Conservation (phyloP, 1,140 invertebrate species). For the Cydia splendana region DNA sequence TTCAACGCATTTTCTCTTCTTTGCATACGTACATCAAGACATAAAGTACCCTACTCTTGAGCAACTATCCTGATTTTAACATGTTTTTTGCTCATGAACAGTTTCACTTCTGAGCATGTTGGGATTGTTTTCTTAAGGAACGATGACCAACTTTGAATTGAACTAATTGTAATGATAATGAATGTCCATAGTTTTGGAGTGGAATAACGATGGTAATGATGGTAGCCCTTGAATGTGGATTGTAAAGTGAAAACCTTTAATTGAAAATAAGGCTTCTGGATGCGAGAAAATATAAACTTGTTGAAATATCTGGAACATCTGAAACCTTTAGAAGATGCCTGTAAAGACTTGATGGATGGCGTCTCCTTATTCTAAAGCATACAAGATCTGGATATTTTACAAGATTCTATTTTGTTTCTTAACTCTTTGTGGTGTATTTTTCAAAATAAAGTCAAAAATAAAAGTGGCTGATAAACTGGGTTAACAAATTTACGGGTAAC, state of each 20-base stretch:
- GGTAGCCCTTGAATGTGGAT: conserved; percentile 11
- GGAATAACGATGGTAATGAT: conserved; percentile 3
- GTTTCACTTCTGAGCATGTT: conserved; percentile 29
- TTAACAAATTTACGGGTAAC: too few species aligned
- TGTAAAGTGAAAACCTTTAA: neutral
- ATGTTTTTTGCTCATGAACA: conserved; percentile 15
- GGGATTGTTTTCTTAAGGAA: conserved; percentile 28
- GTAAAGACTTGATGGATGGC: too few species aligned
- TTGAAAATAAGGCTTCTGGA: conserved; percentile 10
- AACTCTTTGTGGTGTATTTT: neutral
- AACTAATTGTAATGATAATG: conserved; percentile 13
- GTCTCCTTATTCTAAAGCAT: too few species aligned
- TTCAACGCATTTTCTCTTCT: conserved; percentile 27
- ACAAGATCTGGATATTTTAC: neutral
- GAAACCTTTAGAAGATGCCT: neutral
- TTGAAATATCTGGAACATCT: neutral
- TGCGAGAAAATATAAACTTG: neutral
- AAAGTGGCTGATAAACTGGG: neutral
- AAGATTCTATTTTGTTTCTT: neutral
- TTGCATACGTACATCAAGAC: conserved; percentile 23
- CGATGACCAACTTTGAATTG: conserved; percentile 27
- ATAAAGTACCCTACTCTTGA: conserved; percentile 25
- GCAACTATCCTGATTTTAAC: conserved; percentile 26
- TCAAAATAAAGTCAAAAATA: neutral
- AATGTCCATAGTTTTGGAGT: conserved; percentile 16